Base-by-base conservation (phyloP, 2,888 invertebrate genomes). In the Schizaphis graminum region DNA sequence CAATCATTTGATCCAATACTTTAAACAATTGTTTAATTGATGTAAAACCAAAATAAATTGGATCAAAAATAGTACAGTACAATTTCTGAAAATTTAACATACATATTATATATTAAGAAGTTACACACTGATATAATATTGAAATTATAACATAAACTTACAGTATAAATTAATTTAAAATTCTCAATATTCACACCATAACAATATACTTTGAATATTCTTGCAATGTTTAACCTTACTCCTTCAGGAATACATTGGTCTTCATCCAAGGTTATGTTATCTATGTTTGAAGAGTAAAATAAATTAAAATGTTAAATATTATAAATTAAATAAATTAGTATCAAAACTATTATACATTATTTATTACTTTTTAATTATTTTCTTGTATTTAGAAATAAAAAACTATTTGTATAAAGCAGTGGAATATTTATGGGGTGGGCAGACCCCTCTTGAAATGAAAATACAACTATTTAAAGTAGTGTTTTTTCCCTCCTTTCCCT, bases 131-230 rank as follows among this genome's bases (percentile, higher is more conserved):
- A 44, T 56, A 26, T 24, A n/a, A 44, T 7, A 67, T 87, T 28
- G 67, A 87, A 28, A 2, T 88, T 88, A 77, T 53, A 77, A 28
- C 41, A 28, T 5, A 67, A 67, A 92, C 92, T 88, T 92, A 92
- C 92, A 77, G 5, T 28, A 77, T 92, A 92, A 88, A 92, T 88
- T 0, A 92, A 89, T 89, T 44, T 53, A 67, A 88, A 92, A 77
- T 92, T 88, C 26, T 89, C 41, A 53, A 67, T n/a, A 89, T 77
- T 92, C 77, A 92, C 16, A 67, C 92, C 88, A 8, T 53, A 35
- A 41, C n/a, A 7, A 44, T 88, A 88, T 1, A 24, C 28, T 11
- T 77, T 67, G 53, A 88, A 92, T 53, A 92, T 88, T 67, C 16
- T 53, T 8, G 53, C 49, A 67, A 92, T 77, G 0, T 92, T 67